phyloP scores from a whole-genome alignment of 2,888 invertebrate species.

The Campopleginae sp. region DNA sequence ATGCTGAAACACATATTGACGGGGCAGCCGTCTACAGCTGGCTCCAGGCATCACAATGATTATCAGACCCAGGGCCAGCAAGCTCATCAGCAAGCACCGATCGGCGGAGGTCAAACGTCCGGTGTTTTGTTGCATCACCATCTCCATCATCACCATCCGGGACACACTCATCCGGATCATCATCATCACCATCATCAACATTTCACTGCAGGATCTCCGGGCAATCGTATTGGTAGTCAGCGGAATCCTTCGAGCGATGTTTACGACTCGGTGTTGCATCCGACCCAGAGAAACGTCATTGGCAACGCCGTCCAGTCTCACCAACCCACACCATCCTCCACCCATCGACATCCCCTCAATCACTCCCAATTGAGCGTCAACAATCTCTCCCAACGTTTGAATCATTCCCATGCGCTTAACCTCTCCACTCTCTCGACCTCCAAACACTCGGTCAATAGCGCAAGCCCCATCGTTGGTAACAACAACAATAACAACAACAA shows the following conservation, averaged over 20 bases:
- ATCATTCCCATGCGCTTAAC: slow-evolving; percentile 80
- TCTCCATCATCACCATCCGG: slow-evolving; percentile 69
- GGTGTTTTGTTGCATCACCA: slow-evolving; percentile 65
- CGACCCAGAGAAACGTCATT: slow-evolving; percentile 68
- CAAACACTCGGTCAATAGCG: slow-evolving; percentile 83
- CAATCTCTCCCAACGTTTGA: slow-evolving; percentile 81
- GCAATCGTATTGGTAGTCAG: slow-evolving; percentile 29
- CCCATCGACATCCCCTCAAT: slow-evolving; percentile 79
- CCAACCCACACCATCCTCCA: slow-evolving; percentile 78
- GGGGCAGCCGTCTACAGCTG: slow-evolving; percentile 85
- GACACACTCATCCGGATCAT: slow-evolving; percentile 56
- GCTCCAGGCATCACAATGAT: slow-evolving; percentile 84
- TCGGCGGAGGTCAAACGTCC: slow-evolving; percentile 60
- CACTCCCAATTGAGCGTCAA: slow-evolving; percentile 84
- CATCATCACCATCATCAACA: slow-evolving; percentile 69
- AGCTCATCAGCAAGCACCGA: slow-evolving; percentile 35
- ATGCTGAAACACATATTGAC: slow-evolving; percentile 91
- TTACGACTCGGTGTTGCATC: slow-evolving; percentile 79
- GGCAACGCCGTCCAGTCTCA: slow-evolving; percentile 66
- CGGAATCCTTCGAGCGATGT: slow-evolving; percentile 75
- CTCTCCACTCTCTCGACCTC: slow-evolving; percentile 82
- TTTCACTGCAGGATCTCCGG: slow-evolving; percentile 60
- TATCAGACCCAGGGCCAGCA: slow-evolving; percentile 73
- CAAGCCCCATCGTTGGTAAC: slow-evolving; percentile 82
- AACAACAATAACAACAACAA: slow-evolving; percentile 70